Evolutionary conservation across 2,888 invertebrate species (phyloP), one percentile per base, ranked within the genome.

Genomic region (Dynastes hyllus): DNA sequence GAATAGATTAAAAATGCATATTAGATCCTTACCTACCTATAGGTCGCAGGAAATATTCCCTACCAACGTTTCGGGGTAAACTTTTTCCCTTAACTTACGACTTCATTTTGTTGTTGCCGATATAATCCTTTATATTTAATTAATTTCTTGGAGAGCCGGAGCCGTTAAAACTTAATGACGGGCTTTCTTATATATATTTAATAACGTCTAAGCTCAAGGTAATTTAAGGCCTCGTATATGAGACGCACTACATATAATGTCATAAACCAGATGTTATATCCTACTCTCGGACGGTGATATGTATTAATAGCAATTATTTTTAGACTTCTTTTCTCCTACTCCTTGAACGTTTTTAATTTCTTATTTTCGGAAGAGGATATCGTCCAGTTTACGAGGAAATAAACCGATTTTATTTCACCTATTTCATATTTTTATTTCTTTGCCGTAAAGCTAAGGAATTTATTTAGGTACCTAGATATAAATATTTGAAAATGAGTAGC

Each of bases 1-100:
- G 78, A 79, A 76, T 80, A 82, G 83, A 84, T 84, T 84, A 84
- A 84, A 84, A 84, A 84, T 84, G 83, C 82, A 84, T 83, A 78
- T 80, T 78, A 80, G 76, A 58, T 61, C 45, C 58, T 71, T 71
- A 77, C 77, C 73, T 71, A 77, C 73, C 77, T 73, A 79, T 77
- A 77, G 77, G 77, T 65, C 40, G 76, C 67, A 63, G 76, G 69
- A 79, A 63, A 79, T 79, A 76, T 67, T 69, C 53, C 67, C n/a
- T n/a, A 29, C 70, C 45, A 70, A 61, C 37, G 50, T 76, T 32
- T n/a, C 13, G 16, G 58, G 27, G 45, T 73, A 40, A 73, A 73
- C 73, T 61, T 73, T 45, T 61, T 32, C 53, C 67, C 65, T 51
- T 71, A 77, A 79, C 77, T 77, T 79, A 63, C 71, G 40, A 77